Evolutionary conservation across 37 sponge, comb jelly and placozoan species (phyloP), one percentile per base, ranked within the genome.

Genomic region (Crambe crambe): DNA sequence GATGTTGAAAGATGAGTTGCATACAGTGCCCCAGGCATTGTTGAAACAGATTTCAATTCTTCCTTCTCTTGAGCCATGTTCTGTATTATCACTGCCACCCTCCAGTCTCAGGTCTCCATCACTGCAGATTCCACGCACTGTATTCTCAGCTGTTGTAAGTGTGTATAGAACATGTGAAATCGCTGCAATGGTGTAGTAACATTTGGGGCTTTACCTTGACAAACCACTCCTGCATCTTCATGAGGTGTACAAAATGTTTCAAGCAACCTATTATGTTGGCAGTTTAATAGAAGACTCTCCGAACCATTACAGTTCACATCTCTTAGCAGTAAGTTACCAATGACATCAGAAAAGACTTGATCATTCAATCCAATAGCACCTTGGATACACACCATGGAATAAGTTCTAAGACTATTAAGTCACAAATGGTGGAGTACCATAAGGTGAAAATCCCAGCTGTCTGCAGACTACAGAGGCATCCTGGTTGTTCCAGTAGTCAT

Each of bases 311-410:
- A 47, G 51, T 47, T 47, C 51, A 47, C 51, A 47, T 47, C 51
- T 12, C 51, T 47, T 47, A 47, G 12, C 6, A 47, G 51, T 12
- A 47, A 47, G 51, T 47, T 47, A 12, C 74, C 73, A 56, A 58
- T 42, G 72, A 56, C 74, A 37, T 81, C 82, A 59, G 74, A 71
- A 40, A 72, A 75, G 31, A 36, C 37, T 12, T 75, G 72, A 37
- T 81, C 60, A n/a, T 68, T 27, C 26, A 25, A 22, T 26, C 75
- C 59, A 30, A 36, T 29, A 30, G 36, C 26, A 32, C 51, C 51
- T 47, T 15, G 10, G 12, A 47, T 47, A 15, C n/a, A n/a, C n/a
- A n/a, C n/a, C n/a, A n/a, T n/a, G n/a, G n/a, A n/a, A n/a, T n/a
- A n/a, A n/a, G n/a, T n/a, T n/a, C n/a, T n/a, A n/a, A n/a, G n/a